Evolutionary conservation across 2,113 vertebrate species (phyloP).

Genomic region (Anguilla japonica): DNA sequence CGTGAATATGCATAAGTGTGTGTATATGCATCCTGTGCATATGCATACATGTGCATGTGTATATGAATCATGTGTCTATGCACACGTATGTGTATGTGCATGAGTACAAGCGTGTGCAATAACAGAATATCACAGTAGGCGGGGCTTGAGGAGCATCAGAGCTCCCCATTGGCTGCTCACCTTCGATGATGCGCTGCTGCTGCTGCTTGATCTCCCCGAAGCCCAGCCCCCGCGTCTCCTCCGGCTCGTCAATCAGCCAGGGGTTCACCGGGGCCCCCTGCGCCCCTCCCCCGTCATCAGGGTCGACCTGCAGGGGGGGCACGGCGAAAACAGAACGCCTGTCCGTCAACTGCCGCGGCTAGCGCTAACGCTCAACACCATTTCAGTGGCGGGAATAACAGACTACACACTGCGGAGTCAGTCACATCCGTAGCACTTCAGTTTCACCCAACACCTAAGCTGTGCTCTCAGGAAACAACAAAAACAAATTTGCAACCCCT

Average conservation of each 20-base stretch:
- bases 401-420: constrained; percentile 22
- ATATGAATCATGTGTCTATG: no score
- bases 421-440: constrained; percentile 45
- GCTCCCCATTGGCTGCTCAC: constrained; percentile 58
- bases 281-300: constrained; percentile 74
- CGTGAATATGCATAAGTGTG: no score
- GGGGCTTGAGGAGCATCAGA: background rate
- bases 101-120: no score
- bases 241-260: constrained; percentile 88
- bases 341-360: background rate
- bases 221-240: constrained; percentile 83
- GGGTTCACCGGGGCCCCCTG: constrained; percentile 70
- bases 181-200: constrained; percentile 86
- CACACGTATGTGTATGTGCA: no score
- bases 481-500: constrained; percentile 24
- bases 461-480: background rate
- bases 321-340: background rate
- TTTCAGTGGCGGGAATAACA: constrained; percentile 7
- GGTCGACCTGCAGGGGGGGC: constrained; percentile 70
- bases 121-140: background rate
- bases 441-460: constrained; percentile 20
- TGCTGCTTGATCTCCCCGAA: constrained; percentile 88
- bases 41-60: no score
- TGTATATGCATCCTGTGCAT: no score
- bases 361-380: constrained; percentile 14